Evolutionary conservation across 1,140 invertebrate species (phyloP), one percentile per base, ranked within the genome.

Genomic region (Sycophaga agraensis): DNA sequence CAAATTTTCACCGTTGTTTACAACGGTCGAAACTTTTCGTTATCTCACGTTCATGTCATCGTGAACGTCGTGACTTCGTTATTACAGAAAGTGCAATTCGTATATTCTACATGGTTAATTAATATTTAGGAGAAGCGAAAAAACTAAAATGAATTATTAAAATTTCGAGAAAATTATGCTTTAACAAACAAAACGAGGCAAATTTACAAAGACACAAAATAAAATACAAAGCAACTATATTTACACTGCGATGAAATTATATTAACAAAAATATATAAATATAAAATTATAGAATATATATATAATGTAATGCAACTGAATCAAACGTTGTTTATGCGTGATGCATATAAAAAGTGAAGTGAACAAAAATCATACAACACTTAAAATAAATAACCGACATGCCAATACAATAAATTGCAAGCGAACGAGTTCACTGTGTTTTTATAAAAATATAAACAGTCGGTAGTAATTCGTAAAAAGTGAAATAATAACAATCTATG

Each of bases 171-270:
- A 2, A 46, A 49, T 37, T 4, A 28, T 40, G 54, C 42, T 46
- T n/a, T n/a, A 21, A 4, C 43, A 48, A 40, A 46, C 12, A 63
- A 42, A 48, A 55, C 12, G 49, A 49, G 22, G 43, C n/a, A 61
- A 51, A 54, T 31, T 49, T 48, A 48, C 45, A 58, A 40, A 59
- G 45, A 54, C 9, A 17, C 37, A 55, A 61, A 53, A 34, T 31
- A 42, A 48, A 57, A 61, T 45, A 42, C 31, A 60, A 64, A 64
- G 40, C 4, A 64, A 55, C 59, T 64, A 64, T 64, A 64, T 64
- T 64, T 64, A 64, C 63, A 55, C 45, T 55, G 24, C 56, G 50
- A 59, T 46, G 28, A 53, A 55, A 50, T 64, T 55, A 64, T 59
- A 55, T 53, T 59, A 53, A 34, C 50, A 50, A 59, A 46, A 59